Evolutionary conservation across 2,113 vertebrate species (phyloP).

Genomic region (Pelvicachromis taeniatus): DNA sequence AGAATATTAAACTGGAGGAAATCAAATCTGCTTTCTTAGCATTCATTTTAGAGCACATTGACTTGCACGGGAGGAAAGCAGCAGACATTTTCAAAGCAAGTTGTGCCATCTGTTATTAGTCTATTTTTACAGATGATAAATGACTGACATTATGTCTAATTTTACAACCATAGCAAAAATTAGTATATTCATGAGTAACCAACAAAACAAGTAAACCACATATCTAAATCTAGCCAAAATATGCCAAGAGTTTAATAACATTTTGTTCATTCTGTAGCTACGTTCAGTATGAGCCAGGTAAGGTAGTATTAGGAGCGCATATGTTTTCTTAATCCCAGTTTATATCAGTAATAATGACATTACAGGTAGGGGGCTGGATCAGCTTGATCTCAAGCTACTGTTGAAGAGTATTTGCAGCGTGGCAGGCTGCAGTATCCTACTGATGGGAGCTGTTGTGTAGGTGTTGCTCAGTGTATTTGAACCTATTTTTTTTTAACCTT

Average conservation of each 20-base stretch:
- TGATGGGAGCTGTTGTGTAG: not conserved
- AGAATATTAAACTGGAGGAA: not conserved
- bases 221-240: not conserved
- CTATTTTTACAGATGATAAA: not conserved
- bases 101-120: not conserved
- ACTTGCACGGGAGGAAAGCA: not conserved
- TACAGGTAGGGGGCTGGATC: not conserved
- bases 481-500: slow-evolving; percentile 15
- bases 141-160: not conserved
- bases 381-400: not conserved
- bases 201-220: not conserved
- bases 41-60: not conserved
- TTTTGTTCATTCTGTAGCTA: not conserved
- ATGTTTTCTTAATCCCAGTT: not conserved
- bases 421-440: not conserved
- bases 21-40: not conserved
- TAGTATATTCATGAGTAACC: not conserved
- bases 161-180: not conserved
- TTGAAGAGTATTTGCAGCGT: not conserved
- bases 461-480: not conserved
- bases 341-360: not conserved
- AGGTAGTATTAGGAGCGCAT: not conserved
- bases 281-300: not conserved
- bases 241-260: not conserved
- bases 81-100: not conserved